A percentile compares a stretch with the other conserved stretches of the same genome.
Conservation (phyloP, 2,113 vertebrate species). For the Enhydra lutris region DNA sequence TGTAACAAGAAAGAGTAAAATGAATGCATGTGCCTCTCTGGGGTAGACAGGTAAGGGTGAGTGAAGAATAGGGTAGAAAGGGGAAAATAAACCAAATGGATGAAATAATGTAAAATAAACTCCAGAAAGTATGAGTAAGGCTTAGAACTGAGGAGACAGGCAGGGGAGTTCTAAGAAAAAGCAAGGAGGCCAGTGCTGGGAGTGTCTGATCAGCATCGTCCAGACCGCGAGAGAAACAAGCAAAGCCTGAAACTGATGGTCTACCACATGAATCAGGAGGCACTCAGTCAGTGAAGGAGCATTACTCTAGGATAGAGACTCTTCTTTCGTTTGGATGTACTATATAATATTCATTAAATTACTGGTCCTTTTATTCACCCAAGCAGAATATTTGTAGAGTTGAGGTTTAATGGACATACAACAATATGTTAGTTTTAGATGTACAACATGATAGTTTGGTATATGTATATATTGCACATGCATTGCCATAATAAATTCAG, state of each 20-base stretch:
- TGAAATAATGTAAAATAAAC: background rate
- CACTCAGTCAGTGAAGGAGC: background rate
- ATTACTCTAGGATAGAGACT: background rate
- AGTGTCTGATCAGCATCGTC: too few species aligned
- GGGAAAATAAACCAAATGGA: background rate
- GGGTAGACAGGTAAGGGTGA: background rate
- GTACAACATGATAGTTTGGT: background rate
- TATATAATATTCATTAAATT: background rate
- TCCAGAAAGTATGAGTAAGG: background rate
- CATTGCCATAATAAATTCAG: background rate
- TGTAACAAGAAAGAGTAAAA: background rate
- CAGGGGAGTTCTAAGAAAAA: background rate
- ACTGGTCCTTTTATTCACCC: background rate
- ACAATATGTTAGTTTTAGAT: background rate
- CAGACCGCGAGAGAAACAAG: background rate
- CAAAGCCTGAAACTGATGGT: background rate
- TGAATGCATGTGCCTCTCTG: background rate
- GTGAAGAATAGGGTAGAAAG: background rate
- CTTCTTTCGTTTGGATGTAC: background rate
- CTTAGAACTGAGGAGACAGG: background rate
- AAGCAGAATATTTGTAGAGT: background rate
- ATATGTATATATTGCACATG: background rate
- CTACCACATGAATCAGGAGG: accelerated
- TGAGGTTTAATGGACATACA: background rate
- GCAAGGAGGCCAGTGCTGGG: accelerated